These are phyloP conservation scores for Lithobates sylvaticus DNA, from an alignment of 2,797 vertebrate species.

Conservation along the genomic window DNA sequence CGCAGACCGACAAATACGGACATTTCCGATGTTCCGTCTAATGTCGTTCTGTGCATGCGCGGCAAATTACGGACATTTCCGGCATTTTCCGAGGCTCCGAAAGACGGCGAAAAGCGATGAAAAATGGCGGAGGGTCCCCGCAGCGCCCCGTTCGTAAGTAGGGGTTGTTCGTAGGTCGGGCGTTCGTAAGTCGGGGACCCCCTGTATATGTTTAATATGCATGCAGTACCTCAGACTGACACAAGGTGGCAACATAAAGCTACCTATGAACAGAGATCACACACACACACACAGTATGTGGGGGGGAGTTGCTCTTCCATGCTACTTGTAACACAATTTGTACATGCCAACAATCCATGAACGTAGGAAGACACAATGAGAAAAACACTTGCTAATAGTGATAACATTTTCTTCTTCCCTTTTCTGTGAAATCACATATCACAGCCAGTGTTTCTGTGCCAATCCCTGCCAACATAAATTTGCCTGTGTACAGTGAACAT, in stretches of 20 bases:
- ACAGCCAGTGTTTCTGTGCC: background rate
- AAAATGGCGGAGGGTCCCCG: too few species aligned
- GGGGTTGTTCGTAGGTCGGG: too few species aligned
- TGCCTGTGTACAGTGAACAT: background rate
- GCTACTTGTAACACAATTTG: background rate
- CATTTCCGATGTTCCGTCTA: too few species aligned
- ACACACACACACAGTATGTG: background rate
- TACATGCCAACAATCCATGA: background rate
- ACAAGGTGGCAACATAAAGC: background rate
- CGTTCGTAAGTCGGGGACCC: too few species aligned
- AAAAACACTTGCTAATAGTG: background rate
- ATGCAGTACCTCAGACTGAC: background rate
- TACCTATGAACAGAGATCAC: background rate
- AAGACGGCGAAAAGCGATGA: too few species aligned
- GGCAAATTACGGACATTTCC: too few species aligned
- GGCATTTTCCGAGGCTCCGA: too few species aligned
- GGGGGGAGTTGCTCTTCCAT: background rate
- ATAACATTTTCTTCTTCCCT: background rate
- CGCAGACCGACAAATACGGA: too few species aligned
- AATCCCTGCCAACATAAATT: background rate
- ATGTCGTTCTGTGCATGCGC: too few species aligned
- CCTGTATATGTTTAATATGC: too few species aligned
- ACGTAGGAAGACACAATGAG: background rate
- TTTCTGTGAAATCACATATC: background rate
- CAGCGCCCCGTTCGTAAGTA: too few species aligned